Base-by-base conservation (phyloP, 1,140 invertebrate genomes). In the Pseudomyrmex flavicornis region DNA sequence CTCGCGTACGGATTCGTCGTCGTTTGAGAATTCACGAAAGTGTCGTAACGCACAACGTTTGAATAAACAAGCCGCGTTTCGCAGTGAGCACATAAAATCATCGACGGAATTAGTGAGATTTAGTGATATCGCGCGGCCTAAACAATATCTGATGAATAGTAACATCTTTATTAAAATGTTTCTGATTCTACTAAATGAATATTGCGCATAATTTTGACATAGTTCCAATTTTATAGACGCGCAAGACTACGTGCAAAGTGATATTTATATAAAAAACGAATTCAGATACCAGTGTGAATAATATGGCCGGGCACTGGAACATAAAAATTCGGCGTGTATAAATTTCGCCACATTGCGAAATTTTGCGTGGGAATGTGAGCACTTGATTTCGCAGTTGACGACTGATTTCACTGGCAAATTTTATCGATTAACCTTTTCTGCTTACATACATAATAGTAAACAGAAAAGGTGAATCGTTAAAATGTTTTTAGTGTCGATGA, bases 341-440 rank as follows among this genome's bases (percentile, higher is more conserved):
- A 80, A 80, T 80, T 72, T 61, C 10, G 10, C 8, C 22, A 1
- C 46, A 17, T 76, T 77, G 26, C n/a, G 46, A 80, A 70, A 80
- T 17, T 20, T 20, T 2, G 0, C 44, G 22, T 9, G 20, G 2
- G 46, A 48, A 79, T 59, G 35, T 3, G 9, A 17, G 7, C 7
- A 52, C 8, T n/a, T 17, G 73, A n/a, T 83, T 79, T 75, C 68
- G 20, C 17, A 75, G 65, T 17, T 17, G 10, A 35, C 35, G 66
- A 48, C 22, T 13, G 22, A 9, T 52, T 59, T 58, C 68, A 46
- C 48, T 3, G 56, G 46, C 13, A 44, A 85, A 56, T 83, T 80
- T 86, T 66, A 75, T 86, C 69, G 69, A 70, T 65, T 72, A 76
- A 89, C 63, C 74, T 89, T 88, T 83, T 17, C 44, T 35, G 26